Conservation (phyloP, 2,113 vertebrate genomes). For the Mirza zaza region DNA sequence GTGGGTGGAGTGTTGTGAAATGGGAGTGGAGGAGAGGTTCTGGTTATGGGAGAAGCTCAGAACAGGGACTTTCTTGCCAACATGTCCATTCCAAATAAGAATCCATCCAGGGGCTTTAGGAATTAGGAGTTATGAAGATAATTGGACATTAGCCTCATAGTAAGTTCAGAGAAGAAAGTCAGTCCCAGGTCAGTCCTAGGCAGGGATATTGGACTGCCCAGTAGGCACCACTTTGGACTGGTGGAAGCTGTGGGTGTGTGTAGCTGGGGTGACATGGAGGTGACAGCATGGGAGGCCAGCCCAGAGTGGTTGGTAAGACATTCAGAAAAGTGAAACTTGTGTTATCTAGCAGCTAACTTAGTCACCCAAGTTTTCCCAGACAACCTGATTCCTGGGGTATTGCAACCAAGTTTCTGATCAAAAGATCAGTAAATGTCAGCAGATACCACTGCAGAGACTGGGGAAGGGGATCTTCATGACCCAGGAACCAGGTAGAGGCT, state of each 20-base stretch:
- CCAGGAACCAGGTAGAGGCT: background rate
- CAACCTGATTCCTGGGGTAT: background rate
- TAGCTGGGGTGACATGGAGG: background rate
- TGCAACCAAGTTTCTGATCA: background rate
- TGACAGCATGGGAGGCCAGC: background rate
- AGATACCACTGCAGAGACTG: background rate
- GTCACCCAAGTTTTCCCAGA: background rate
- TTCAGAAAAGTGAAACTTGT: background rate
- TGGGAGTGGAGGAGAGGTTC: background rate
- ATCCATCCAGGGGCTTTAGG: background rate
- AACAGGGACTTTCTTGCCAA: background rate
- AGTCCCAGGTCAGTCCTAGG: background rate
- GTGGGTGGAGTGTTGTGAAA: background rate
- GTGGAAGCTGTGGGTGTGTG: background rate
- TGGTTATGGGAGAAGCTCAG: background rate
- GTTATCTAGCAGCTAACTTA: background rate
- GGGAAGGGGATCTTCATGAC: background rate
- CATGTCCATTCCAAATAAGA: background rate
- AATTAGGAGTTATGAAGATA: background rate
- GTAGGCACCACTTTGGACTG: background rate
- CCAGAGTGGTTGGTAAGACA: background rate
- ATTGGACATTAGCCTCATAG: background rate
- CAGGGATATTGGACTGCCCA: background rate
- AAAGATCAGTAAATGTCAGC: background rate
- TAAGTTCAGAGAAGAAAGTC: background rate